phyloP scores from a whole-genome alignment of 1,140 invertebrate genomes.

The Eriosoma lanigerum region DNA sequence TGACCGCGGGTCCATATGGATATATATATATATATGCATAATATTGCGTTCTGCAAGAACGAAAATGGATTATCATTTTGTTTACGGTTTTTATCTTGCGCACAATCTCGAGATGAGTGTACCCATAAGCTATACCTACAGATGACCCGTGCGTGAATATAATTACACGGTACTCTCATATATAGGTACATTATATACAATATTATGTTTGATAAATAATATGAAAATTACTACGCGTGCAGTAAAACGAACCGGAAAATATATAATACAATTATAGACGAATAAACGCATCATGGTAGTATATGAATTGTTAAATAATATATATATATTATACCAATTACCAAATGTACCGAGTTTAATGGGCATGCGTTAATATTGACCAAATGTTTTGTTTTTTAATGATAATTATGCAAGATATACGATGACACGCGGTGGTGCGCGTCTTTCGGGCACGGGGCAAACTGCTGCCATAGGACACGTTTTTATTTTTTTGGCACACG shows the following conservation, averaged over 20 bases:
- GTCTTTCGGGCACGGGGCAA: background rate
- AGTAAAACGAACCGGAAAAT: constrained; percentile 21
- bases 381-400: constrained; percentile 4
- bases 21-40: no score
- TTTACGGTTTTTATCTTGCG: no score
- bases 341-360: no score
- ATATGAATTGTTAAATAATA: no score
- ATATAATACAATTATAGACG: no score
- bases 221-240: background rate
- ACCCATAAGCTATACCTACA: background rate
- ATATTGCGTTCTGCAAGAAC: constrained; percentile 27
- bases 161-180: background rate
- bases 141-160: constrained; percentile 1
- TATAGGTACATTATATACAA: no score
- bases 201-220: no score
- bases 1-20: background rate
- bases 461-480: constrained; percentile 4
- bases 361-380: background rate
- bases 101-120: no score
- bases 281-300: no score
- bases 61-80: background rate
- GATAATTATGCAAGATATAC: constrained; percentile 32
- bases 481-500: constrained; percentile 37
- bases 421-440: background rate
- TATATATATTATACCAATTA: background rate